Evolutionary conservation across 2,888 invertebrate genomes (phyloP).

Genomic region (Hipparchia sbordonii): DNA sequence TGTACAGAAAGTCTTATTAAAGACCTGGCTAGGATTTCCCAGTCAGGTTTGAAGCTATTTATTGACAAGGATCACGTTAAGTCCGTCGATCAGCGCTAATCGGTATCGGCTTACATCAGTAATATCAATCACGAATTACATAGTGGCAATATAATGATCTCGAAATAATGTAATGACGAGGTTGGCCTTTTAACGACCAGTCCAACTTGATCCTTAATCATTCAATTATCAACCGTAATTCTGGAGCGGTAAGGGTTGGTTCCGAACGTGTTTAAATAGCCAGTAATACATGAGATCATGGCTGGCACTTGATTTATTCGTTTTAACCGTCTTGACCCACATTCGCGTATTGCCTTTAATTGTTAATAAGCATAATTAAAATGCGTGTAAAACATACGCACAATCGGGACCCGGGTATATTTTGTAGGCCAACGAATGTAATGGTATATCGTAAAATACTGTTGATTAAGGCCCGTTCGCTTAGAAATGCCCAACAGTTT

Average conservation of each 20-base stretch:
- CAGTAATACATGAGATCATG: conserved; percentile 73
- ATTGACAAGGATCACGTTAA: conserved; percentile 40
- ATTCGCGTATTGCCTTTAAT: conserved; percentile 79
- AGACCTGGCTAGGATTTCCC: background rate
- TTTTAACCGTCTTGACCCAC: conserved; percentile 80
- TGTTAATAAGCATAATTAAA: conserved; percentile 83
- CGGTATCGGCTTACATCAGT: conserved; percentile 34
- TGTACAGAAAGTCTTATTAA: background rate
- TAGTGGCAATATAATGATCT: conserved; percentile 71
- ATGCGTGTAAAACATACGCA: conserved; percentile 71
- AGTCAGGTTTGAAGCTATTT: conserved; percentile 8
- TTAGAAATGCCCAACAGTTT: background rate
- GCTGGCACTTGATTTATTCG: conserved; percentile 77
- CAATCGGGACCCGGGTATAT: conserved; percentile 33
- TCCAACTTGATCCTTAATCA: conserved; percentile 43
- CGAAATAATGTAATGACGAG: conserved; percentile 74
- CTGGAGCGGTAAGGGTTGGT: conserved; percentile 47
- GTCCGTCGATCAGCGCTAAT: conserved; percentile 40
- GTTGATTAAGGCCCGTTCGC: background rate
- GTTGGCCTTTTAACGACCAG: conserved; percentile 59
- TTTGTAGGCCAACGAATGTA: conserved; percentile 31
- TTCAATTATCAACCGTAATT: conserved; percentile 49
- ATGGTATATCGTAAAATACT: background rate
- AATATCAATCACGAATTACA: conserved; percentile 66
- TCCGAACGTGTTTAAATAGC: conserved; percentile 42